Conservation (phyloP, 2,797 vertebrate species). For the Menidia menidia region DNA sequence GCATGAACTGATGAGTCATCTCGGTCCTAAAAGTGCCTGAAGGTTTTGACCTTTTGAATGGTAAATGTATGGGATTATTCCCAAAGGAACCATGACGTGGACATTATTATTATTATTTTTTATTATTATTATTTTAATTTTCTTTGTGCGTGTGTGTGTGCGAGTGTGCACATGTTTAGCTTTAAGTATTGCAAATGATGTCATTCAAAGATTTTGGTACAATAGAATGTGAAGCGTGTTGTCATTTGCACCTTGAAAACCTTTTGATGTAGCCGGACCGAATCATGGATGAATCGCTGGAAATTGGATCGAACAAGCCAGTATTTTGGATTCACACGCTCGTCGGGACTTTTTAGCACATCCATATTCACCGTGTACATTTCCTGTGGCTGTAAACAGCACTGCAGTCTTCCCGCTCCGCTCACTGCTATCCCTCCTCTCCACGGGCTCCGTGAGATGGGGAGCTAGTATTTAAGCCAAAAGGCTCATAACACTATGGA, state of each 20-base stretch:
- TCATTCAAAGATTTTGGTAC: constrained; percentile 59
- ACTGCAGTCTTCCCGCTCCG: constrained; percentile 45
- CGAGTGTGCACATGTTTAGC: constrained; percentile 43
- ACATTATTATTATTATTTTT: constrained; percentile 18
- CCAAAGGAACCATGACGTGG: constrained; percentile 63
- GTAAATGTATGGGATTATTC: constrained; percentile 70
- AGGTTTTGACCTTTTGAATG: constrained; percentile 76
- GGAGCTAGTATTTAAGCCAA: constrained; percentile 73
- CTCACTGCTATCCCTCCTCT: constrained; percentile 64
- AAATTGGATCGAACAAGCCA: constrained; percentile 41
- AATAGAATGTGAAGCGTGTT: constrained; percentile 58
- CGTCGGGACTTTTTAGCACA: neutral
- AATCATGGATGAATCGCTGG: constrained; percentile 21
- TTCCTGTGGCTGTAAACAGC: constrained; percentile 45
- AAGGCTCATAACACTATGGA: constrained; percentile 77
- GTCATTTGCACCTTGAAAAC: constrained; percentile 72
- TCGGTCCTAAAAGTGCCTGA: constrained; percentile 85
- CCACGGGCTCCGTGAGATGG: constrained; percentile 42
- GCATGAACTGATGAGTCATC: constrained; percentile 65
- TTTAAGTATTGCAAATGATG: constrained; percentile 68
- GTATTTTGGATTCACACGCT: constrained; percentile 37
- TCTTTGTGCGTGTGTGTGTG: constrained; percentile 7
- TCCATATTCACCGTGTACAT: no score
- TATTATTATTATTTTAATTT: constrained; percentile 18
- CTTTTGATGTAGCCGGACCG: constrained; percentile 51